Evolutionary conservation across 2,888 invertebrate genomes (phyloP), one percentile per base, ranked within the genome.

Genomic region (Mactromeris polynyma): DNA sequence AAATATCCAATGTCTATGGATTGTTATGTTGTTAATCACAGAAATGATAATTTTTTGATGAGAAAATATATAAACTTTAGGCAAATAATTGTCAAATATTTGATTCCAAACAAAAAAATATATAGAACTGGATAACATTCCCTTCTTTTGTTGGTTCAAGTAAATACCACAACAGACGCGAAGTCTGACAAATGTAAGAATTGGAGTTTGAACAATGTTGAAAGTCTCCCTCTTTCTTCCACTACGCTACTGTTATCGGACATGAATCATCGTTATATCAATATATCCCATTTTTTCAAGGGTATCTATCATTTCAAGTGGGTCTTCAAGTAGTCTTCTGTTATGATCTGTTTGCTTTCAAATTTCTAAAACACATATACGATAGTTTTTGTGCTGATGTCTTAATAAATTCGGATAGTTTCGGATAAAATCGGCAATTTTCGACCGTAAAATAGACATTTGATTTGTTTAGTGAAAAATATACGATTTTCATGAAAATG

Each of bases 281-380:
- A 83, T 83, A 46, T 33, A 6, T 19, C 11, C 73, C 11, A 36
- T 51, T 46, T 73, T 42, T 42, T 83, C 38, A 33, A 64, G 73
- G 81, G 73, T 86, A 86, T 86, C 86, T 81, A 82, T 81, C 46
- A 81, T 73, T 51, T 86, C 26, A 82, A 86, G 86, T 69, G 77
- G 81, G 33, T 82, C 69, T 80, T 86, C 69, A 83, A 79, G 86
- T 54, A 42, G 38, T 77, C 83, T 83, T 84, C 82, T 42, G 54
- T n/a, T 46, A 89, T 89, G 89, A 89, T 89, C 82, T 89, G 80
- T 89, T 89, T 89, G 64, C 85, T 79, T 89, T 89, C 31, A 26
- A 69, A 64, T 69, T 82, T 86, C 78, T 79, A 89, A 86, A 81
- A 79, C 87, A 77, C 73, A 81, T 64, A 85, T 64, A 64, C n/a